Conservation (phyloP, 2,888 invertebrate species). For the Altica lythri region DNA sequence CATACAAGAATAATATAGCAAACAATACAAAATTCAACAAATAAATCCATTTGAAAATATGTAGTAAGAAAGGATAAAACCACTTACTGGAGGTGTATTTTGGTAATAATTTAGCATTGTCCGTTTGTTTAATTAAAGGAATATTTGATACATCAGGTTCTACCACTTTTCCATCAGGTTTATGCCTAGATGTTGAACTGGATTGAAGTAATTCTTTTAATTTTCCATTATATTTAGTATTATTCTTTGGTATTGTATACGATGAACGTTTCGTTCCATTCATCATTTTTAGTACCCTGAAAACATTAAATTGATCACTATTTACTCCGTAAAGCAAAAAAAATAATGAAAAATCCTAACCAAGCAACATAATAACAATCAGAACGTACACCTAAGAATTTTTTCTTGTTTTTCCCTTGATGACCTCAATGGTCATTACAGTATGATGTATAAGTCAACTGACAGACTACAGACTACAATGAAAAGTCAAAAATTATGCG, state of each 20-base stretch:
- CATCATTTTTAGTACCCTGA: conserved; percentile 19
- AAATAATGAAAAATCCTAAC: conserved; percentile 4
- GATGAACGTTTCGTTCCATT: conserved; percentile 25
- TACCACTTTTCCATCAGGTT: conserved; percentile 32
- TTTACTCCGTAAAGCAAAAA: background rate
- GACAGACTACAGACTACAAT: too few species aligned
- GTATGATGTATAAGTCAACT: too few species aligned
- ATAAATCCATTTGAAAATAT: too few species aligned
- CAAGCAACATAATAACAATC: too few species aligned
- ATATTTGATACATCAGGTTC: conserved; percentile 41
- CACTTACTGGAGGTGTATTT: conserved; percentile 64
- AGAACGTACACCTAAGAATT: too few species aligned
- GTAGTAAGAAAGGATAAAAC: too few species aligned
- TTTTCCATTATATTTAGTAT: conserved; percentile 40
- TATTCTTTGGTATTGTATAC: conserved; percentile 31
- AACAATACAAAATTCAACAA: too few species aligned
- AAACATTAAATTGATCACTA: background rate
- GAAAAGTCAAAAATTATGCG: too few species aligned
- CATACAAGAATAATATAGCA: too few species aligned
- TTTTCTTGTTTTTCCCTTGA: too few species aligned
- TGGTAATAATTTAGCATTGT: conserved; percentile 70
- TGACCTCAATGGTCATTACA: too few species aligned
- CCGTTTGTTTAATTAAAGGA: conserved; percentile 73
- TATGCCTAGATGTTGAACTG: conserved; percentile 31
- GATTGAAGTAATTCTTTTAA: conserved; percentile 40